Conservation (phyloP, 2,797 vertebrate species). For the Acipenser ruthenus region DNA sequence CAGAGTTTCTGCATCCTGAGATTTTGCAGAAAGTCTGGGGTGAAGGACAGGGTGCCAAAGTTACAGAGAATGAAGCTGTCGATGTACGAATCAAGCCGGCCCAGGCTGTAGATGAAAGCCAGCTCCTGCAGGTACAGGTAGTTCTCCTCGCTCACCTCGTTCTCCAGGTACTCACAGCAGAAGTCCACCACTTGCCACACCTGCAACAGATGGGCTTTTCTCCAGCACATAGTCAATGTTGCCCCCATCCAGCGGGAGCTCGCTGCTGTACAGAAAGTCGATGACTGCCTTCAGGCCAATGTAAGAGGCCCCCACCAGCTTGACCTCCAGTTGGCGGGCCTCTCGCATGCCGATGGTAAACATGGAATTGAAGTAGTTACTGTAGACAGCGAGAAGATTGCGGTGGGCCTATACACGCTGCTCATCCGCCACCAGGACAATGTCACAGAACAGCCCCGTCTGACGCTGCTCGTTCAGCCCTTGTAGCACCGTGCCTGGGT, state of each 20-base stretch:
- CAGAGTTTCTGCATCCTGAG: conserved; percentile 72
- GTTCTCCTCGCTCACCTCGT: conserved; percentile 82
- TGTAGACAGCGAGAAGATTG: conserved; percentile 80
- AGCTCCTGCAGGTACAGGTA: conserved; percentile 88
- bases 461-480: conserved; percentile 80
- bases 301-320: conserved; percentile 77
- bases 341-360: conserved; percentile 93
- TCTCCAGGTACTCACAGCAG: conserved; percentile 90
- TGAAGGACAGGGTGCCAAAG: conserved; percentile 76
- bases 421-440: conserved; percentile 75
- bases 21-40: conserved; percentile 69
- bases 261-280: conserved; percentile 83
- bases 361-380: conserved; percentile 92
- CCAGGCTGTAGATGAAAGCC: conserved; percentile 83
- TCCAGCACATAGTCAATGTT: conserved; percentile 82
- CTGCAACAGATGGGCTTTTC: conserved; percentile 87
- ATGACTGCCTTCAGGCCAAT: conserved; percentile 78
- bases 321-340: conserved; percentile 80
- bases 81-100: conserved; percentile 76
- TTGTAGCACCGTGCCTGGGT: conserved; percentile 64
- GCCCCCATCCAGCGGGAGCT: conserved; percentile 75
- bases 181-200: conserved; percentile 88
- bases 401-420: conserved; percentile 75
- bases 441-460: conserved; percentile 76
- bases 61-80: conserved; percentile 75